phyloP scores from a whole-genome alignment of 2,113 vertebrate species.

The Triplophysa siluroides region DNA sequence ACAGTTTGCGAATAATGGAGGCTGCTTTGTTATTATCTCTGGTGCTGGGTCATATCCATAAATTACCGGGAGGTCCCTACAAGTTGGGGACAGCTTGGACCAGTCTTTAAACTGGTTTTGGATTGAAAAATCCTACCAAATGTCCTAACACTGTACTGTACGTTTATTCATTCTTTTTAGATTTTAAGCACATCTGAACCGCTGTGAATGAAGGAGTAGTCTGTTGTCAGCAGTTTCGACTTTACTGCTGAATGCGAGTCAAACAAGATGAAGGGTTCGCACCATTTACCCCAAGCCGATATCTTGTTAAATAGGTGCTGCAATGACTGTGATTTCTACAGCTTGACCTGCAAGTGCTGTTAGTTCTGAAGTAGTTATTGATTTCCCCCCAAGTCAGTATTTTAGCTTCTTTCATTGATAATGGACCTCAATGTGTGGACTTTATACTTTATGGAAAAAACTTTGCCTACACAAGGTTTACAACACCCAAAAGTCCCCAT shows the following conservation, averaged over 20 bases:
- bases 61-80: too few species aligned
- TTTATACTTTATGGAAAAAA: background rate
- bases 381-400: constrained; percentile 10
- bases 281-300: constrained; percentile 4
- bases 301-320: constrained; percentile 17
- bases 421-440: constrained; percentile 1
- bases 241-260: background rate
- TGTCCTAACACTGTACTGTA: background rate
- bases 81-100: too few species aligned
- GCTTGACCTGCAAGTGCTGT: constrained; percentile 29
- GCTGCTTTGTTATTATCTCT: too few species aligned
- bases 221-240: background rate
- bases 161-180: background rate
- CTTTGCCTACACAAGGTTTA: background rate
- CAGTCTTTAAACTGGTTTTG: background rate
- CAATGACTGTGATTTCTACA: constrained; percentile 3
- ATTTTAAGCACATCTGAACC: background rate
- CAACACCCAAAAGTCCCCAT: background rate
- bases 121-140: background rate
- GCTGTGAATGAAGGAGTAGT: background rate
- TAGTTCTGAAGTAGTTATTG: constrained; percentile 33
- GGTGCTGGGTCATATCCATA: too few species aligned
- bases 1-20: too few species aligned
- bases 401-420: constrained; percentile 27
- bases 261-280: background rate